Conservation (phyloP, 1,140 invertebrate genomes). For the Trichonephila clavata region DNA sequence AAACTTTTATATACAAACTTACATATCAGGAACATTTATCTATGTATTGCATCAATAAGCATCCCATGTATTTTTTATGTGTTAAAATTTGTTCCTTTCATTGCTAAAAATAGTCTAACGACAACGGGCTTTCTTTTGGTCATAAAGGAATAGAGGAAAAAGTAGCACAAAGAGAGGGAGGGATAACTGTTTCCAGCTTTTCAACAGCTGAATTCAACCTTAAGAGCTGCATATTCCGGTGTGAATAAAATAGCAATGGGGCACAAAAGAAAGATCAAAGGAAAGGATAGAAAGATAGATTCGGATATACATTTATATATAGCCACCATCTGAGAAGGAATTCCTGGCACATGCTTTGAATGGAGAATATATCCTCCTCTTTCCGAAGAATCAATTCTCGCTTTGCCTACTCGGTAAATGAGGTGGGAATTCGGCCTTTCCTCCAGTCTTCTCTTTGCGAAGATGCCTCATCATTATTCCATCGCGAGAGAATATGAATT, state of each 20-base stretch:
- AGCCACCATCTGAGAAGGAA: background rate
- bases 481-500: background rate
- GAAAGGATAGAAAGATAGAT: background rate
- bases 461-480: slow-evolving; percentile 12
- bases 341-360: slow-evolving; percentile 16
- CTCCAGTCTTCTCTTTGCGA: background rate
- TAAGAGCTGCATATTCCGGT: background rate
- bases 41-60: background rate
- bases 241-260: background rate
- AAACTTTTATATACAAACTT: background rate
- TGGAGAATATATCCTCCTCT: background rate
- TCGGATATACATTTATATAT: background rate
- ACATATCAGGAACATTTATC: background rate
- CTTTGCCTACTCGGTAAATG: slow-evolving; percentile 21
- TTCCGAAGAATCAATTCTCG: background rate
- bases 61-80: background rate
- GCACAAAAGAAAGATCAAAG: slow-evolving; percentile 7
- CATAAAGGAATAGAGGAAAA: background rate
- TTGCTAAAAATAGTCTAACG: background rate
- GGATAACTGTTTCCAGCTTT: background rate
- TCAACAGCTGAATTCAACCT: background rate
- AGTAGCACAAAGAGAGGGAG: background rate
- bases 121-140: background rate
- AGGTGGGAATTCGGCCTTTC: slow-evolving; percentile 22
- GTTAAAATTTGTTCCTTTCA: background rate